These are phyloP conservation scores for Leontocebus nigricollis DNA, from an alignment of 2,797 vertebrate species.

Conservation along the genomic window DNA sequence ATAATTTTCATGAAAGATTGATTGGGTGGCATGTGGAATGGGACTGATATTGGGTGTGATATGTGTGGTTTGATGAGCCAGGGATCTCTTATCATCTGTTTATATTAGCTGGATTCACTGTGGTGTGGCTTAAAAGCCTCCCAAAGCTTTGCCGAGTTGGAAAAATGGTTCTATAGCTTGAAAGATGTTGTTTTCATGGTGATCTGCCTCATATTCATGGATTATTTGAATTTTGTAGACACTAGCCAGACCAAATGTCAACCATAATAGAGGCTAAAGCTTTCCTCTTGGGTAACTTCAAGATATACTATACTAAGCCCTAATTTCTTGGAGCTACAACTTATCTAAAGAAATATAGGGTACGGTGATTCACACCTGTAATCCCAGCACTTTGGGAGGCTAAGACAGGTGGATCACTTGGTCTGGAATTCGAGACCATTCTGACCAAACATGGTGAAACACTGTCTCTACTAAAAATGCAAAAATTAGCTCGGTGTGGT, in stretches of 20 bases:
- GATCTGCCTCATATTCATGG: not conserved
- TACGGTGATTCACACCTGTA: too few relatives aligned
- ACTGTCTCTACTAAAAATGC: not conserved
- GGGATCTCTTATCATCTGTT: not conserved
- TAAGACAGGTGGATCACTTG: not conserved
- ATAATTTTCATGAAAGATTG: not conserved
- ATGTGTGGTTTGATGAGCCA: not conserved
- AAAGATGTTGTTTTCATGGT: not conserved
- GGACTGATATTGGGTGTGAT: accelerated
- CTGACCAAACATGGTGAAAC: not conserved
- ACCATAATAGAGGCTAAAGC: not conserved
- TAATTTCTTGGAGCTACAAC: not conserved
- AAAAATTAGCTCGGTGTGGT: not conserved
- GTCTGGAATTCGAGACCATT: not conserved
- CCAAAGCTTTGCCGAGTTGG: not conserved
- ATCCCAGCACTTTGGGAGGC: not conserved
- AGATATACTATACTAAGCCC: not conserved
- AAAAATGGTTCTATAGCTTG: not conserved
- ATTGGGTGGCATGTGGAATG: accelerated
- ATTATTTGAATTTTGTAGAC: not conserved
- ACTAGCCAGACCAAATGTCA: not conserved
- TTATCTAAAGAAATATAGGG: not conserved
- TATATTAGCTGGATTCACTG: too few relatives aligned
- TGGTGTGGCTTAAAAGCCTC: not conserved
- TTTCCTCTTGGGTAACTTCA: not conserved